Percentiles rank a stretch among this genome's conserved stretches.
Evolutionary conservation across 92 coral and sea anemone genomes (phyloP).

Genomic region (Muricea muricata): DNA sequence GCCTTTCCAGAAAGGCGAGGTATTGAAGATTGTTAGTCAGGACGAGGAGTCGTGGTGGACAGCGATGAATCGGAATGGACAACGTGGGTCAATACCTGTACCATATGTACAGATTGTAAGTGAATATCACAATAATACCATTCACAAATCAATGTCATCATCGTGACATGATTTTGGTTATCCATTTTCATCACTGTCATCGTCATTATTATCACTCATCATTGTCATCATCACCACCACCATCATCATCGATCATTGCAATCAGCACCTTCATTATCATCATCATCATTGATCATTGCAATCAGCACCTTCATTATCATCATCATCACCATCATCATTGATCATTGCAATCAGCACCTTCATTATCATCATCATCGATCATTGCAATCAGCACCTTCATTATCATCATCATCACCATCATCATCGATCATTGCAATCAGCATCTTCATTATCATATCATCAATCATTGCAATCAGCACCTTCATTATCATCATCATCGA

Average conservation of each 20-base stretch:
- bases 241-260: neutral
- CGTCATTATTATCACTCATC: neutral
- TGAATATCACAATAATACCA: too few relatives aligned
- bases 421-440: neutral
- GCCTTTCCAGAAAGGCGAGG: slow-evolving; percentile 86
- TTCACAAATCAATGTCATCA: slow-evolving; percentile 25
- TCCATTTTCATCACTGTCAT: slow-evolving; percentile 9
- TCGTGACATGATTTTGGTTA: too few relatives aligned
- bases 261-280: neutral
- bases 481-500: neutral
- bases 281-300: neutral
- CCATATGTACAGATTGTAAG: slow-evolving; percentile 87
- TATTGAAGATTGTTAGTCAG: slow-evolving; percentile 77
- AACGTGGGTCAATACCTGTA: slow-evolving; percentile 87
- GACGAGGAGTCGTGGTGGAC: slow-evolving; percentile 97
- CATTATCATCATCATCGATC: neutral
- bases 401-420: neutral
- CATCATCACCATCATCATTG: neutral
- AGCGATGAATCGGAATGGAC: slow-evolving; percentile 75
- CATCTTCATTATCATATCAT: neutral
- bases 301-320: neutral
- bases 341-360: neutral
- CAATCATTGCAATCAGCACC: neutral
- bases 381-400: neutral
- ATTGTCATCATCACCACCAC: too few relatives aligned